Evolutionary conservation across 2,797 vertebrate species (phyloP).

Genomic region (Eupleurogrammus muticus): DNA sequence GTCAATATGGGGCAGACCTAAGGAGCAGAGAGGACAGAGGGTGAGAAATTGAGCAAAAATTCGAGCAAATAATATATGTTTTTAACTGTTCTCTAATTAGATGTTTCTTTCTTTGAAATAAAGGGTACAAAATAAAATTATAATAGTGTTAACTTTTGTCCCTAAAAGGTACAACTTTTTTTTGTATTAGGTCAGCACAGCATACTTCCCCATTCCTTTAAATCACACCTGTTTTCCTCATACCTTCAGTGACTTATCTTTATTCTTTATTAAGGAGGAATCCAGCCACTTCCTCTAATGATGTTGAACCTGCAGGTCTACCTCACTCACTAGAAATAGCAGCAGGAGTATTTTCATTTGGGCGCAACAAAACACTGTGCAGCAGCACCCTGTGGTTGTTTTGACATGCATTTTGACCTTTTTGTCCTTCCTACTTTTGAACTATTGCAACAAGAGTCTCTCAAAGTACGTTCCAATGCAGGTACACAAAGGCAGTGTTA

Average conservation of each 20-base stretch:
- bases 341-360: neutral
- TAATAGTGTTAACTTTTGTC: neutral
- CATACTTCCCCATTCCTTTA: neutral
- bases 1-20: conserved; percentile 95
- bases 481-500: conserved; percentile 28
- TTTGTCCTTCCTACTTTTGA: neutral
- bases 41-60: neutral
- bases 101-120: conserved; percentile 1
- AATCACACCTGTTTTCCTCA: neutral
- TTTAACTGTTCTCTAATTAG: neutral
- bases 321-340: neutral
- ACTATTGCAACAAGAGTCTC: neutral
- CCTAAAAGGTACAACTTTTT: neutral
- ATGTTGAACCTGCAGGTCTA: neutral
- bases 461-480: neutral
- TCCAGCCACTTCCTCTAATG: neutral
- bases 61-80: no score
- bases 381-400: neutral
- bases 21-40: conserved; percentile 16
- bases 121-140: no score
- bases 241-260: neutral
- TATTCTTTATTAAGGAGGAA: neutral
- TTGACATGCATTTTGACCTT: neutral
- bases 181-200: neutral
- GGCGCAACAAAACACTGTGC: neutral